Base-by-base conservation (phyloP, 1,140 invertebrate genomes). In the Penaeus japonicus region DNA sequence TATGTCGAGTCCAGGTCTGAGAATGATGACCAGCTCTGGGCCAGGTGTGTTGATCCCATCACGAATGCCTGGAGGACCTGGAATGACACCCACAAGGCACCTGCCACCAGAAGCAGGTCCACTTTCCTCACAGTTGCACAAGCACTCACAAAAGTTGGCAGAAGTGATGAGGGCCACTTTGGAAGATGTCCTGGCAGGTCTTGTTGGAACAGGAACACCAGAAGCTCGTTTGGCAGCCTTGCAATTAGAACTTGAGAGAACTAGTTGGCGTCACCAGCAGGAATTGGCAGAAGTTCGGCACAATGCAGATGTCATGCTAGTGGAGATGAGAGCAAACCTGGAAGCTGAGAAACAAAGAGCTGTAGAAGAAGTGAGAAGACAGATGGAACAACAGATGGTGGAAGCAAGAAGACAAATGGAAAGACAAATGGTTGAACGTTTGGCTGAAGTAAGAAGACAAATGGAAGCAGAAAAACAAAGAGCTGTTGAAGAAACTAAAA, bases 401-500 rank as follows among this genome's bases (percentile, higher is more conserved):
- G 90, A 90, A 81, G 80, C 53, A 10, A 73, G 89, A 59, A 83
- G 89, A 32, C 89, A 91, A 53, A 89, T 90, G 88, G 89, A 90
- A 47, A 65, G 77, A 27, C 89, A 89, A 70, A 84, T 91, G 83
- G 87, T 75, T 55, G 86, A 90, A 65, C 54, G 87, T 47, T 24
- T 91, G 1, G 92, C 94, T 54, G 95, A 96, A 78, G 92, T 95
- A 22, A 94, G 94, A 65, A 93, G 93, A 32, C 94, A 94, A 89
- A 93, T 93, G 32, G 94, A 96, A 85, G 91, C 93, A 7, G 95
- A 96, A 80, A 94, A 94, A 77, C 91, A 94, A 87, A 94, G 94
- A 57, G 94, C 94, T n/a, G 93, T 97, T 1, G 95, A 95, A 79
- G 96, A 96, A 89, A 94, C 95, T 0, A 97, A 97, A 92, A 94